These are phyloP conservation scores for Coryphaenoides rupestris DNA, from an alignment of 2,113 vertebrate genomes.

Conservation along the genomic window DNA sequence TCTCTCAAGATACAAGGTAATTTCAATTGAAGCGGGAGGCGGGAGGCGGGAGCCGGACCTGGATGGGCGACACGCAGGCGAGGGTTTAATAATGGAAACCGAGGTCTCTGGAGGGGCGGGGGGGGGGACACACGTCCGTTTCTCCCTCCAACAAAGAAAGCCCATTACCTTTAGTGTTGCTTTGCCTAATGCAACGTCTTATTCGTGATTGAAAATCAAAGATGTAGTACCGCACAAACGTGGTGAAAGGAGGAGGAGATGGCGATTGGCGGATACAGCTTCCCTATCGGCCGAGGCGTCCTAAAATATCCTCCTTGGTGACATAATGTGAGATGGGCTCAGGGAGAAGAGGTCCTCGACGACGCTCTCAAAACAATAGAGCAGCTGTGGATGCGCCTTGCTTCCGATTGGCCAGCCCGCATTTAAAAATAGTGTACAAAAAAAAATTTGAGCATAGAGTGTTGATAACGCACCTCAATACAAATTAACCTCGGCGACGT, in stretches of 20 bases:
- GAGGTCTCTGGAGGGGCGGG: too few species aligned
- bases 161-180: slow-evolving; percentile 66
- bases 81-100: slow-evolving; percentile 69
- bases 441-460: too few species aligned
- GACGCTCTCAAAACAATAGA: too few species aligned
- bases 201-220: slow-evolving; percentile 65
- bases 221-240: slow-evolving; percentile 29
- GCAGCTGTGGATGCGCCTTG: too few species aligned
- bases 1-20: slow-evolving; percentile 55
- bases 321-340: too few species aligned
- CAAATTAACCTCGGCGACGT: too few species aligned
- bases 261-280: slow-evolving; percentile 25
- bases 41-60: slow-evolving; percentile 43
- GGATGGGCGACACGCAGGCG: slow-evolving; percentile 38
- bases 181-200: slow-evolving; percentile 59
- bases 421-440: too few species aligned
- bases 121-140: slow-evolving; percentile 53
- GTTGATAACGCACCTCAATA: too few species aligned
- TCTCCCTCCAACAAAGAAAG: slow-evolving; percentile 64
- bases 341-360: too few species aligned
- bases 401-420: too few species aligned
- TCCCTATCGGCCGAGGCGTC: slow-evolving; percentile 24
- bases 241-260: slow-evolving; percentile 26
- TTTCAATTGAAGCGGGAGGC: slow-evolving; percentile 52
- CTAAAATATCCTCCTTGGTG: slow-evolving; percentile 36